Evolutionary conservation across 2,888 invertebrate species (phyloP), one percentile per base, ranked within the genome.

Genomic region (Calameuta pallipes): DNA sequence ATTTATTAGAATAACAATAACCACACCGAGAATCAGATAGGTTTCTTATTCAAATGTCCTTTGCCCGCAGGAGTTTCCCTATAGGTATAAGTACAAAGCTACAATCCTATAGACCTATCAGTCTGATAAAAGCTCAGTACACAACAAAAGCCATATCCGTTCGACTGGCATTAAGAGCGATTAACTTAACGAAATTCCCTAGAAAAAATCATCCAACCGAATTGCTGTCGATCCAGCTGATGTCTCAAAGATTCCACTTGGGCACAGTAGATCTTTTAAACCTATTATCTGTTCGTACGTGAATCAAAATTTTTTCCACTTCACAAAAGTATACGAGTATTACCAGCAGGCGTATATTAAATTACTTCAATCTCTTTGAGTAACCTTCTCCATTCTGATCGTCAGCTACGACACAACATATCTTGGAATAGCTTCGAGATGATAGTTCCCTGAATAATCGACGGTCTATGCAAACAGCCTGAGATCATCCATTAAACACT

Each of bases 1-100:
- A 33, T 71, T 31, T 34, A 71, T 71, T 71, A 71, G 31, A 71
- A 71, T 71, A 31, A 71, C 71, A 71, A 71, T 71, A 71, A 71
- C 71, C 71, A 11, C 71, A 31, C 71, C 71, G 33, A 34, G 71
- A 34, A 71, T 71, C 71, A 34, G 71, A 71, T 71, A 71, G 71
- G 71, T 71, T 71, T 71, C 31, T 71, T 71, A 71, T 71, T 71
- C 33, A 71, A 71, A 71, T 71, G 30, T 34, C 31, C 33, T 56
- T 56, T 23, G 56, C 56, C 56, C 23, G 23, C 23, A 56, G 23
- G 56, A 56, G 56, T 23, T 56, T 56, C 23, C 23, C 23, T 23
- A 56, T 56, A 56, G 41, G 41, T 41, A 15, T 6, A 41, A 15
- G 56, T 56, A 56, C 56, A 56, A 56, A 1, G 23, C 56, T 56